Evolutionary conservation across 2,888 invertebrate species (phyloP).

Genomic region (Sminthurides aquaticus): DNA sequence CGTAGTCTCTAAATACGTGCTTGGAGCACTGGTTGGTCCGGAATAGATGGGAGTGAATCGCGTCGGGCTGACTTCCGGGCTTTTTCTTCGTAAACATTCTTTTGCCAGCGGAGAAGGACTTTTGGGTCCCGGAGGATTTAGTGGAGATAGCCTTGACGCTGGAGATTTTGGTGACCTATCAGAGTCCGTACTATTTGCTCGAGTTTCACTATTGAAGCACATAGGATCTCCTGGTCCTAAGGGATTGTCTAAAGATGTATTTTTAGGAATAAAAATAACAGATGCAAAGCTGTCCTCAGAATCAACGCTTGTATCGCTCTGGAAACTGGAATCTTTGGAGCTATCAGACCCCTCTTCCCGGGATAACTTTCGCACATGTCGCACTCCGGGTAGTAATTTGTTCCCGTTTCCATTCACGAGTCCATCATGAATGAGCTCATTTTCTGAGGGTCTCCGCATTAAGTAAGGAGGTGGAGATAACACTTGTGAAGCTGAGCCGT

Average conservation of each 20-base stretch:
- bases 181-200: slow-evolving; percentile 44
- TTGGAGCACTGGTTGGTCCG: neutral
- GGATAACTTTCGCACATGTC: slow-evolving; percentile 63
- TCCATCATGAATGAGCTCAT: slow-evolving; percentile 24
- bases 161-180: slow-evolving; percentile 44
- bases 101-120: slow-evolving; percentile 42
- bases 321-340: slow-evolving; percentile 61
- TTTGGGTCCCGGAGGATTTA: slow-evolving; percentile 34
- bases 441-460: slow-evolving; percentile 30
- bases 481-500: slow-evolving; percentile 10
- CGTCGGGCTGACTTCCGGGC: slow-evolving; percentile 40
- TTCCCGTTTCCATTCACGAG: slow-evolving; percentile 28
- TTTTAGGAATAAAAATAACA: slow-evolving; percentile 80
- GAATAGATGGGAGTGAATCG: slow-evolving; percentile 5
- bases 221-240: slow-evolving; percentile 19
- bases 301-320: slow-evolving; percentile 88
- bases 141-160: slow-evolving; percentile 43
- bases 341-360: slow-evolving; percentile 71
- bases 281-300: slow-evolving; percentile 90
- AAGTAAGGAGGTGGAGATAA: slow-evolving; percentile 29
- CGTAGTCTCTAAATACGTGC: slow-evolving; percentile 19
- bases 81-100: slow-evolving; percentile 31
- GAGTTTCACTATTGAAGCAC: slow-evolving; percentile 33
- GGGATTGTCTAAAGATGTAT: slow-evolving; percentile 25
- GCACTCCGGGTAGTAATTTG: slow-evolving; percentile 37